A percentile compares a stretch with the other conserved stretches of the same genome.
These are phyloP conservation scores for Actenoides hombroni DNA, from an alignment of 2,113 vertebrate species.

Conservation along the genomic window DNA sequence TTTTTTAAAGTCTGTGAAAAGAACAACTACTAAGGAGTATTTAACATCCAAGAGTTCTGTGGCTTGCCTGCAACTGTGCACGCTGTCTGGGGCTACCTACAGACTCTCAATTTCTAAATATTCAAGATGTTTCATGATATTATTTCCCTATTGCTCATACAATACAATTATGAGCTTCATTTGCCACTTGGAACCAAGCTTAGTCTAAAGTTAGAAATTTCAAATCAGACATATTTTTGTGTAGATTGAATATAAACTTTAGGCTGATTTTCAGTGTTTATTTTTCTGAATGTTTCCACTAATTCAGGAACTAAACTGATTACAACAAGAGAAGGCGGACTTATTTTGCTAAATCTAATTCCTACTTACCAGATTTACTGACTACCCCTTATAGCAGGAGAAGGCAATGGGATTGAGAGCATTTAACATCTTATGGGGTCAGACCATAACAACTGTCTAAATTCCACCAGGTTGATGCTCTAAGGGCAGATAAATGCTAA, in stretches of 20 bases:
- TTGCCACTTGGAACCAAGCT: background rate
- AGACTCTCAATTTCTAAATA: background rate
- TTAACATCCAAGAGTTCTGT: background rate
- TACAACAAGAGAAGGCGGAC: background rate
- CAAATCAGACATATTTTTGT: background rate
- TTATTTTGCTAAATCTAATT: constrained; percentile 12
- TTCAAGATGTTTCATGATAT: background rate
- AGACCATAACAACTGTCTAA: background rate
- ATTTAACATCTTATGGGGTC: background rate
- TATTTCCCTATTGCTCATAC: background rate
- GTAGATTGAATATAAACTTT: background rate
- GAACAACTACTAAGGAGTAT: background rate
- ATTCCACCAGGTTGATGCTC: background rate
- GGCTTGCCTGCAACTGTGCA: background rate
- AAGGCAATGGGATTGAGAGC: background rate
- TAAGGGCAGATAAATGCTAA: background rate
- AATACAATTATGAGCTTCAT: background rate
- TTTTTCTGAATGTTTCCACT: background rate
- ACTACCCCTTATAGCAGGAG: background rate
- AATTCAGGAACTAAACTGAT: background rate
- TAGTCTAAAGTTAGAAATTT: background rate
- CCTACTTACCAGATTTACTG: background rate
- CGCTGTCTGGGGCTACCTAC: background rate
- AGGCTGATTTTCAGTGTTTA: background rate
- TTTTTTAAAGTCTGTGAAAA: background rate